Conservation (phyloP, 30 jellyfish, hydroid and myxozoan species). For the Cassiopea xamachana region DNA sequence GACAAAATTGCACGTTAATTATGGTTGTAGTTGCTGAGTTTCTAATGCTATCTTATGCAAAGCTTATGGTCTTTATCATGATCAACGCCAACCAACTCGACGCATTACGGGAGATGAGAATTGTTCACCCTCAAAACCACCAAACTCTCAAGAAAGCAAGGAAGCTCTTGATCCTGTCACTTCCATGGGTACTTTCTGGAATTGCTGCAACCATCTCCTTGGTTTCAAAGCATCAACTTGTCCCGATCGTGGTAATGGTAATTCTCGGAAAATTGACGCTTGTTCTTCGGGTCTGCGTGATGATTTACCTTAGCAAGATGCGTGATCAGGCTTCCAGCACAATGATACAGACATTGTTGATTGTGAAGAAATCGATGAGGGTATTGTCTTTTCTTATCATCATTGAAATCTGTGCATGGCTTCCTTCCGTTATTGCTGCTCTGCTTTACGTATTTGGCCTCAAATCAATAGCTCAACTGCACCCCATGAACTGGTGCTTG, state of each 20-base stretch:
- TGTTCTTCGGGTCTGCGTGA: background rate
- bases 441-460: background rate
- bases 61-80: background rate
- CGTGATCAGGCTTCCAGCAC: background rate
- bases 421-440: slow-evolving; percentile 8
- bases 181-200: background rate
- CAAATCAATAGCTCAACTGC: background rate
- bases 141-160: background rate
- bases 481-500: background rate
- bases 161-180: background rate
- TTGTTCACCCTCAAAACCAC: background rate
- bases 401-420: slow-evolving; percentile 25
- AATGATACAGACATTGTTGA: slow-evolving; percentile 4
- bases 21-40: slow-evolving; percentile 3
- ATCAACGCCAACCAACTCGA: slow-evolving; percentile 13
- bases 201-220: background rate
- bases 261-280: background rate
- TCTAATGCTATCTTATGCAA: slow-evolving; percentile 5
- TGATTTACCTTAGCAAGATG: background rate
- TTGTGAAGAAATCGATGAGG: background rate
- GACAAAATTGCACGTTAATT: background rate
- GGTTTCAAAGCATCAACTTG: background rate
- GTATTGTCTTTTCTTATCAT: background rate
- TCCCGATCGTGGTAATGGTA: background rate
- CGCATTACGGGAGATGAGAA: background rate